Percentiles rank a stretch among this genome's conserved stretches.
phyloP scores from a whole-genome alignment of 1,140 invertebrate species.

The Ridgeia piscesae region DNA sequence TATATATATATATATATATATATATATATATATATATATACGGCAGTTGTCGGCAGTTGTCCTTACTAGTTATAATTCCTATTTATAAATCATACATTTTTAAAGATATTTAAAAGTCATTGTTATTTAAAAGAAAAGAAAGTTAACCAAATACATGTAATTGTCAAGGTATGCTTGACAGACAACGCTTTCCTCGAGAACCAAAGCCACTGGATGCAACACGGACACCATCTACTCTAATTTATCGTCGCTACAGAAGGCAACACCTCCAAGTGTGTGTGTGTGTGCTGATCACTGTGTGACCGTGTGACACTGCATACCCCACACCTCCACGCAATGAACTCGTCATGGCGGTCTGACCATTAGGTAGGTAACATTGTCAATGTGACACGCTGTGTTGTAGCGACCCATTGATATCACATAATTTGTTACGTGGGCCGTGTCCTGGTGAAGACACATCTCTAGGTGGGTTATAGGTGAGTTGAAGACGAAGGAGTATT shows the following conservation, averaged over 20 bases:
- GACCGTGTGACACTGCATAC: neutral
- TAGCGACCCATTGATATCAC: neutral
- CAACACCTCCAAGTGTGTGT: neutral
- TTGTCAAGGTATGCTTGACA: neutral
- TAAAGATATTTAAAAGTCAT: neutral
- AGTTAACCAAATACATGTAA: neutral
- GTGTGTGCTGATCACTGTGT: neutral
- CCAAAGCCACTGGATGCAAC: neutral
- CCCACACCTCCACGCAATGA: neutral
- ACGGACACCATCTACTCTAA: neutral
- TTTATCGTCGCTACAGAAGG: neutral
- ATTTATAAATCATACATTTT: neutral
- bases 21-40: too few species aligned
- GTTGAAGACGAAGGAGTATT: neutral
- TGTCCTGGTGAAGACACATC: neutral
- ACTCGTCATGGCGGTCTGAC: neutral
- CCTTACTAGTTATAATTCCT: too few species aligned
- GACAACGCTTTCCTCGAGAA: neutral
- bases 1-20: too few species aligned
- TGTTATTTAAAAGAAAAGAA: too few species aligned
- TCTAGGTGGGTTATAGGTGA: neutral
- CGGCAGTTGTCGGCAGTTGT: too few species aligned
- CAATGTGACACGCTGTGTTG: neutral
- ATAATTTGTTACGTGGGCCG: neutral
- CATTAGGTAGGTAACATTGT: neutral